phyloP scores from a whole-genome alignment of 2,888 invertebrate species.

The Desoria tigrina region DNA sequence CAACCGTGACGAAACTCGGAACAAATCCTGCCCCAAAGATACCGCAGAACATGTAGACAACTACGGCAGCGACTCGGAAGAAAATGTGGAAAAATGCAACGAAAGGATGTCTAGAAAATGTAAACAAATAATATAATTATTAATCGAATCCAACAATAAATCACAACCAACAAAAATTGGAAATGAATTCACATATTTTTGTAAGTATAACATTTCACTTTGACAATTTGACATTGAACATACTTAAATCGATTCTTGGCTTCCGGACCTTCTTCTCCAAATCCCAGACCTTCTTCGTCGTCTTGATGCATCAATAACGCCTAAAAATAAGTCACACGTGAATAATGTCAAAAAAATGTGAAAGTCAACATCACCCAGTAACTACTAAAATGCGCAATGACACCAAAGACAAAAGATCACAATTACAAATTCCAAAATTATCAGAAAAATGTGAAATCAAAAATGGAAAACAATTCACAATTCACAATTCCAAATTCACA shows the following conservation, averaged over 20 bases:
- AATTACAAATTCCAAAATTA: constrained; percentile 1
- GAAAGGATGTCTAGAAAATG: constrained; percentile 77
- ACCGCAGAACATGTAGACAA: constrained; percentile 86
- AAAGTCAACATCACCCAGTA: no score
- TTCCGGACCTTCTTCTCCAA: constrained; percentile 78
- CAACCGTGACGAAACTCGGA: constrained; percentile 88
- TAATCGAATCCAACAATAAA: constrained; percentile 2
- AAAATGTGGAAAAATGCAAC: constrained; percentile 88
- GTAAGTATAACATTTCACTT: no score
- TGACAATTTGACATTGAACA: not conserved
- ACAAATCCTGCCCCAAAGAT: constrained; percentile 91
- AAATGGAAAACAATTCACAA: no score
- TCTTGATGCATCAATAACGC: constrained; percentile 69
- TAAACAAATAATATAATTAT: no score
- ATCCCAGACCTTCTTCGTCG: constrained; percentile 82
- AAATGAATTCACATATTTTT: no score
- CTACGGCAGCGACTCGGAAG: constrained; percentile 79
- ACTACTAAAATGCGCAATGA: no score
- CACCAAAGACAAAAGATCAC: no score
- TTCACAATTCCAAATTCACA: no score
- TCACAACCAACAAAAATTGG: constrained; percentile 44
- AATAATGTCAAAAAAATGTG: no score
- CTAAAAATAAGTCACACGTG: no score
- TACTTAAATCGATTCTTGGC: constrained; percentile 54
- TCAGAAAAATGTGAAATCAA: no score